Conservation (phyloP, 2,888 invertebrate genomes). For the Gisinianus flammeolus region DNA sequence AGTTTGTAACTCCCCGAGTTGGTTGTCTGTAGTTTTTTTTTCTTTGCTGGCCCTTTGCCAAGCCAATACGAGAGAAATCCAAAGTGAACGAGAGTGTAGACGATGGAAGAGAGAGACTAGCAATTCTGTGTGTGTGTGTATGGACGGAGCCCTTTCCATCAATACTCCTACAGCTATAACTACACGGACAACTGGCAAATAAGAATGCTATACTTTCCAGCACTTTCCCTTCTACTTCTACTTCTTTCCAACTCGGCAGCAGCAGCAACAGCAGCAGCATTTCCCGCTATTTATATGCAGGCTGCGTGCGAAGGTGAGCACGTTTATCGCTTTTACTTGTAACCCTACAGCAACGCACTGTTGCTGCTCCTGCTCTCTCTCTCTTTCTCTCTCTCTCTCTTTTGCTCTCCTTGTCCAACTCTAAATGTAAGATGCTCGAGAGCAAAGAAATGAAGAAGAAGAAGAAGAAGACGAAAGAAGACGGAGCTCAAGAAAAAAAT, state of each 20-base stretch:
- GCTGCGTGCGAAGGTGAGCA: conserved; percentile 57
- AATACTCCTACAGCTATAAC: conserved; percentile 9
- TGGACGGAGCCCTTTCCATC: background rate
- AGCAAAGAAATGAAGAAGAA: background rate
- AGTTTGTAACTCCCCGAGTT: background rate
- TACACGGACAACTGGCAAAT: too few species aligned
- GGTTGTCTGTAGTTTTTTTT: too few species aligned
- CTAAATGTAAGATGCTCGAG: background rate
- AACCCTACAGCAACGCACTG: conserved; percentile 47
- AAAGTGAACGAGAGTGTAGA: background rate
- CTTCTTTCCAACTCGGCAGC: background rate
- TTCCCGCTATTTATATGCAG: conserved; percentile 50
- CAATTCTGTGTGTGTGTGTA: too few species aligned
- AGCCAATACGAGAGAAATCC: too few species aligned
- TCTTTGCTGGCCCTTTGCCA: too few species aligned
- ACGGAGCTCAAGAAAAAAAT: background rate
- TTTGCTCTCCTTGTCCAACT: background rate
- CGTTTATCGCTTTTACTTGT: conserved; percentile 59
- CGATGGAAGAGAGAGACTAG: background rate
- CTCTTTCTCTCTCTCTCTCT: conserved; percentile 4
- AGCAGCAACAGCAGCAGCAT: background rate
- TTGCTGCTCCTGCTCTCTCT: conserved; percentile 12
- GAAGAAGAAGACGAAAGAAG: too few species aligned
- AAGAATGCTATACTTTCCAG: too few species aligned
- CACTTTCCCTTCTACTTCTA: background rate